Evolutionary conservation across 2,888 invertebrate species (phyloP), one percentile per base, ranked within the genome.

Genomic region (Epinotia brunnichana): DNA sequence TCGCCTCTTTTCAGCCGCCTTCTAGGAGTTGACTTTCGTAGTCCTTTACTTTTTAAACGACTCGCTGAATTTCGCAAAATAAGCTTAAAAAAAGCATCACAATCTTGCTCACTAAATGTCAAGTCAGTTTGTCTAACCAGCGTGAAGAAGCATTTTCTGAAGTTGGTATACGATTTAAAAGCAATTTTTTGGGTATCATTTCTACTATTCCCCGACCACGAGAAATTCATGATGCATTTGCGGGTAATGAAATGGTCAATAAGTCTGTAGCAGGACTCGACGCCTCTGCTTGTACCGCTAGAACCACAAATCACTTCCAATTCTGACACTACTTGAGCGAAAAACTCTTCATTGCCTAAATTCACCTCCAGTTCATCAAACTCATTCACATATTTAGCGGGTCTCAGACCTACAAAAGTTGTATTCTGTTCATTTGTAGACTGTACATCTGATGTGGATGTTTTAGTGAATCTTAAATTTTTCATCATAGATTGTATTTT

Each of bases 151-250:
- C 64, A 74, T 54, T 70, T 66, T 59, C 41, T 66, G 21, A 74
- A 44, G 53, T 74, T 74, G 13, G 54, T 61, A 39, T 61, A 74
- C 5, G 24, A 29, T 74, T 66, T 70, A 19, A 74, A 66, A 13
- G 70, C 66, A 24, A 70, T 66, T 51, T 74, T 74, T 53, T 56
- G 51, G 7, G 19, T 19, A 24, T 73, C 73, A n/a, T 24, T 63
- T 61, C 69, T 68, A 56, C 60, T 66, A 19, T 64, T 59, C 9
- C 74, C 74, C 3, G 74, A 54, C 74, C 74, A 74, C 3, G 74
- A 74, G 51, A 70, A 74, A 56, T 61, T 35, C 7, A 39, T 2
- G 0, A 74, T 21, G 24, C 62, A 70, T 56, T 66, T 29, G 13
- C 74, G 70, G 21, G 44, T 48, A 13, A 70, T 44, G 39, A 74